Conservation (phyloP, 1,140 invertebrate species). For the Muscidifurax raptorellus region DNA sequence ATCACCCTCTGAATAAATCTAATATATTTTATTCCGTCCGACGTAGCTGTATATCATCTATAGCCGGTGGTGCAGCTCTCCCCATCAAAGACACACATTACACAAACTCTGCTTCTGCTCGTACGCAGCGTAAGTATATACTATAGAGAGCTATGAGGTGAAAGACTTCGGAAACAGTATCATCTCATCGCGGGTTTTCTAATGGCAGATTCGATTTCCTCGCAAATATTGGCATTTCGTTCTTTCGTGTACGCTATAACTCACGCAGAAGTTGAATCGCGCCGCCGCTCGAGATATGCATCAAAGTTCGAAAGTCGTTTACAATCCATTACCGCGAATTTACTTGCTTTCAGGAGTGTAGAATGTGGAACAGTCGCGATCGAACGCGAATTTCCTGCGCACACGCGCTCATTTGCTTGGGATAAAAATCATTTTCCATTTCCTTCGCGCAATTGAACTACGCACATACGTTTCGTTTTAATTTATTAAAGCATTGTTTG, state of each 20-base stretch:
- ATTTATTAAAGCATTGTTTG: too few relatives aligned
- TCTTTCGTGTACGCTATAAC: not conserved
- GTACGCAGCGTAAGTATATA: too few relatives aligned
- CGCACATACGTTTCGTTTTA: not conserved
- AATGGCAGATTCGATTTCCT: not conserved
- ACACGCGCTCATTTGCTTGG: not conserved
- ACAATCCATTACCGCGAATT: slow-evolving; percentile 20
- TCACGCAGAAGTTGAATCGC: not conserved
- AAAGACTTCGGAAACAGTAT: too few relatives aligned
- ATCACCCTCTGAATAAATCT: too few relatives aligned
- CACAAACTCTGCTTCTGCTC: too few relatives aligned
- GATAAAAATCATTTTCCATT: not conserved
- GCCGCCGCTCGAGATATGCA: not conserved
- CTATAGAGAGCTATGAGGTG: too few relatives aligned
- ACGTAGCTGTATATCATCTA: too few relatives aligned
- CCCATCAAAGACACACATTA: too few relatives aligned
- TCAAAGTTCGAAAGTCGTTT: slow-evolving; percentile 19
- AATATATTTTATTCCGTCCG: too few relatives aligned
- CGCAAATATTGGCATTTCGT: slow-evolving; percentile 4
- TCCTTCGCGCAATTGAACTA: not conserved
- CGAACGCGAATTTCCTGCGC: not conserved
- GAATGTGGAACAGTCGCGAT: not conserved
- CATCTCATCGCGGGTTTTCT: too few relatives aligned
- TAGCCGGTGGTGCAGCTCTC: too few relatives aligned
- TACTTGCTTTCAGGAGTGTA: not conserved